These are phyloP conservation scores for Chalcis sispes DNA, from an alignment of 2,888 invertebrate genomes.

Conservation along the genomic window DNA sequence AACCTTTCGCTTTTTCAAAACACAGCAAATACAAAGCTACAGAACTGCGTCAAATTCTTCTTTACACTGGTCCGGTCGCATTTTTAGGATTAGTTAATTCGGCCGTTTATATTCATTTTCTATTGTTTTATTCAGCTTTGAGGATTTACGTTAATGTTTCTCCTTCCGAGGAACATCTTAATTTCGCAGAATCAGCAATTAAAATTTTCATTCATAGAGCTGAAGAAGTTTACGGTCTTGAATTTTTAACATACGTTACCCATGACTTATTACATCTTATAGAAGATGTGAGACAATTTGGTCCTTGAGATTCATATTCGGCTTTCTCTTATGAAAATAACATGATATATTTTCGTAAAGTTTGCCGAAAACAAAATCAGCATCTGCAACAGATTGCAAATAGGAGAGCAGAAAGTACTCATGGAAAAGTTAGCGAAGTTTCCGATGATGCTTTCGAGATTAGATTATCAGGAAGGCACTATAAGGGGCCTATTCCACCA, in stretches of 20 bases:
- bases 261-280: no score
- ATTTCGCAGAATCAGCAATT: neutral
- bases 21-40: neutral
- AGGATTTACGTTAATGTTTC: neutral
- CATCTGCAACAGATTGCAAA: slow-evolving; percentile 40
- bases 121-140: neutral
- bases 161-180: neutral
- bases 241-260: no score
- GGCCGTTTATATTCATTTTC: neutral
- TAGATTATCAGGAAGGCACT: slow-evolving; percentile 1
- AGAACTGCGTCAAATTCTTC: neutral
- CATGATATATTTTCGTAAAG: no score
- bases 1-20: neutral
- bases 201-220: neutral
- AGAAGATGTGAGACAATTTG: no score
- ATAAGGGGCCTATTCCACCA: neutral
- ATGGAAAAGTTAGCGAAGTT: no score
- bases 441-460: no score
- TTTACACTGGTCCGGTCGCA: neutral
- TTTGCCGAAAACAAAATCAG: slow-evolving; percentile 19
- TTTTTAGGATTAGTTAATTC: no score
- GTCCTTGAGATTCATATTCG: no score
- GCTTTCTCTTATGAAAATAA: no score
- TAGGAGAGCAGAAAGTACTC: slow-evolving; percentile 1
- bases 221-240: no score